Percentiles rank a stretch among this genome's conserved stretches.
These are phyloP conservation scores for Troides oblongomaculatus DNA, from an alignment of 2,888 invertebrate species.

Conservation along the genomic window DNA sequence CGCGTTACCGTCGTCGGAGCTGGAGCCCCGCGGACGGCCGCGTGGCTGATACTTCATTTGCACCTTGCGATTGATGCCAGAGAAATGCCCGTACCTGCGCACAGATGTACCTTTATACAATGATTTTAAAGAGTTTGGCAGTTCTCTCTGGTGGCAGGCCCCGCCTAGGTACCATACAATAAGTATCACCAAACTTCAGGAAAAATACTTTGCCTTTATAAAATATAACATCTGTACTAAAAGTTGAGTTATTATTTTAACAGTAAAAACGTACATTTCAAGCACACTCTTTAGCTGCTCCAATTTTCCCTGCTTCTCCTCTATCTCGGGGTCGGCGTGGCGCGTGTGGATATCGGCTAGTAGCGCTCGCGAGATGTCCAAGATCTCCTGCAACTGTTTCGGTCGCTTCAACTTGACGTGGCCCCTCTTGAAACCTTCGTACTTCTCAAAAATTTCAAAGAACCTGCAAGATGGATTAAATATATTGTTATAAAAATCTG, in stretches of 20 bases:
- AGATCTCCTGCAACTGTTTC: slow-evolving; percentile 97
- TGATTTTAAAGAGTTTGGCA: background rate
- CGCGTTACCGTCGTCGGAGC: slow-evolving; percentile 94
- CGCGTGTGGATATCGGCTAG: slow-evolving; percentile 93
- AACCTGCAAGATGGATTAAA: slow-evolving; percentile 81
- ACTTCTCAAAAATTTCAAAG: slow-evolving; percentile 98
- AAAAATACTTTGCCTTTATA: no score
- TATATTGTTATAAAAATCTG: background rate
- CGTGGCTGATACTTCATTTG: slow-evolving; percentile 99
- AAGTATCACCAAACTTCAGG: no score
- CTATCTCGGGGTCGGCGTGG: slow-evolving; percentile 93
- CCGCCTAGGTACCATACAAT: no score
- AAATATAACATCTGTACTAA: background rate
- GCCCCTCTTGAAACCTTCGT: slow-evolving; percentile 96
- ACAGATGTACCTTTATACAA: background rate
- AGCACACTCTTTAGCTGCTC: slow-evolving; percentile 98
- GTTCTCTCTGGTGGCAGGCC: no score
- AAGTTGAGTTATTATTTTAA: background rate
- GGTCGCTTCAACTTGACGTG: slow-evolving; percentile 99
- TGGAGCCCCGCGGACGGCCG: slow-evolving; percentile 93
- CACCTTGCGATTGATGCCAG: slow-evolving; percentile 99
- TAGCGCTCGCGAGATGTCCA: slow-evolving; percentile 96
- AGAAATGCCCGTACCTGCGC: slow-evolving; percentile 98
- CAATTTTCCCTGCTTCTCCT: slow-evolving; percentile 97
- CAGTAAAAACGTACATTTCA: slow-evolving; percentile 90